Evolutionary conservation across 1,140 invertebrate species (phyloP).

Genomic region (Ostrea edulis): DNA sequence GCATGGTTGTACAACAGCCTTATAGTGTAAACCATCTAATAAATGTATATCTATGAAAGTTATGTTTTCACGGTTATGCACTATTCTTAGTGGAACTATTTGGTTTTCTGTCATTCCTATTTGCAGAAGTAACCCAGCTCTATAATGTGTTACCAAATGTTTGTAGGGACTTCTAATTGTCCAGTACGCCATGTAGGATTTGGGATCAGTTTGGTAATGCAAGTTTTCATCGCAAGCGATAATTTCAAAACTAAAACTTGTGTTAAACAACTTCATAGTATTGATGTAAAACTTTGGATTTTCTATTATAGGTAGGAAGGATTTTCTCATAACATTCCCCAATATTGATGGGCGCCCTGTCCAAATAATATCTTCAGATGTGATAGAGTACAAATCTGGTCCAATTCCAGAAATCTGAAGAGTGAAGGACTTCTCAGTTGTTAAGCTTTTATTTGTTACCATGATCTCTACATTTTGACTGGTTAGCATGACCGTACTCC

Average conservation of each 20-base stretch:
- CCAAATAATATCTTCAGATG: not conserved
- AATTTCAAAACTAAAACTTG: not conserved
- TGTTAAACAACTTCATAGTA: not conserved
- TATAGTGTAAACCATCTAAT: not conserved
- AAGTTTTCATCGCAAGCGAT: not conserved
- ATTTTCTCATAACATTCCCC: not conserved
- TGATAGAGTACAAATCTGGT: not conserved
- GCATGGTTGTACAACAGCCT: not conserved
- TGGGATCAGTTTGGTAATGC: not conserved
- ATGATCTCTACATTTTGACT: not conserved
- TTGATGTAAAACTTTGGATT: not conserved
- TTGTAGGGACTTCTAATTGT: not conserved
- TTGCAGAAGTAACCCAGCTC: not conserved
- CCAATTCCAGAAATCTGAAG: not conserved
- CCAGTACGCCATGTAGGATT: not conserved
- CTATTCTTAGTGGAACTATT: not conserved
- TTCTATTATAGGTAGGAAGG: not conserved
- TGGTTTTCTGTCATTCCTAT: not conserved
- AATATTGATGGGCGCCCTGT: not conserved
- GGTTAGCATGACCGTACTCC: not conserved
- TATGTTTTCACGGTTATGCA: not conserved
- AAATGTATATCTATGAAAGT: not conserved
- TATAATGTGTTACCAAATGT: not conserved
- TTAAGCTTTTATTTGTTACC: not conserved
- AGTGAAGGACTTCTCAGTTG: not conserved